Percentiles rank a stretch among this genome's conserved stretches.
Conservation (phyloP, 2,888 invertebrate genomes). For the Aphelenchoides bicaudatus region DNA sequence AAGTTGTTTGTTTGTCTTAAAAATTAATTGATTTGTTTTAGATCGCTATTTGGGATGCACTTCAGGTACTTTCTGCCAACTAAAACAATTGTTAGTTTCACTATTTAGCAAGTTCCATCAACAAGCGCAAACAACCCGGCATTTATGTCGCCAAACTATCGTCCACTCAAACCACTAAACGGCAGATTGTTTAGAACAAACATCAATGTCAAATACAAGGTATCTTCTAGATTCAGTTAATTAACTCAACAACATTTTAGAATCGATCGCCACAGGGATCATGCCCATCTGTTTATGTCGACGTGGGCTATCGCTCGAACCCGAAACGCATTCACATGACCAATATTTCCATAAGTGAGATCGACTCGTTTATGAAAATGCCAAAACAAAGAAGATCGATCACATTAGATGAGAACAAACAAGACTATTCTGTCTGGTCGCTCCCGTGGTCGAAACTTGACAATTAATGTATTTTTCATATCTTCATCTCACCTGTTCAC, state of each 20-base stretch:
- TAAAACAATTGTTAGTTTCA: too few species aligned
- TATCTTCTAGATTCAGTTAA: constrained; percentile 16
- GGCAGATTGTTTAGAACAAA: constrained; percentile 91
- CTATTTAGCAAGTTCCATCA: too few species aligned
- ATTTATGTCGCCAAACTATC: constrained; percentile 81
- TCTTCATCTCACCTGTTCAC: too few species aligned
- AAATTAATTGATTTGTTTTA: constrained; percentile 31
- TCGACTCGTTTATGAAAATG: constrained; percentile 11
- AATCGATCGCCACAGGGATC: constrained; percentile 18
- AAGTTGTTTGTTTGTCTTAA: constrained; percentile 51
- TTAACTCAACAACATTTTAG: constrained; percentile 16
- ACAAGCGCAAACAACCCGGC: too few species aligned
- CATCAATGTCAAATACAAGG: constrained; percentile 73
- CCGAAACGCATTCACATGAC: constrained; percentile 25
- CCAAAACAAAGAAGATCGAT: neutral
- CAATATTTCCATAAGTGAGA: neutral
- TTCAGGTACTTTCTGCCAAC: too few species aligned
- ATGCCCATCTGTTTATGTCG: constrained; percentile 53
- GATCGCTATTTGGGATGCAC: constrained; percentile 56
- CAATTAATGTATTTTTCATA: too few species aligned
- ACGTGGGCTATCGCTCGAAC: constrained; percentile 58
- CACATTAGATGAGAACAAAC: neutral
- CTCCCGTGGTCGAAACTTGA: too few species aligned
- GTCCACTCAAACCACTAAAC: constrained; percentile 86
- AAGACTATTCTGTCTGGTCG: too few species aligned